A percentile compares a stretch with the other conserved stretches of the same genome.
Conservation (phyloP, 2,797 vertebrate genomes). For the Gambusia yucatana region DNA sequence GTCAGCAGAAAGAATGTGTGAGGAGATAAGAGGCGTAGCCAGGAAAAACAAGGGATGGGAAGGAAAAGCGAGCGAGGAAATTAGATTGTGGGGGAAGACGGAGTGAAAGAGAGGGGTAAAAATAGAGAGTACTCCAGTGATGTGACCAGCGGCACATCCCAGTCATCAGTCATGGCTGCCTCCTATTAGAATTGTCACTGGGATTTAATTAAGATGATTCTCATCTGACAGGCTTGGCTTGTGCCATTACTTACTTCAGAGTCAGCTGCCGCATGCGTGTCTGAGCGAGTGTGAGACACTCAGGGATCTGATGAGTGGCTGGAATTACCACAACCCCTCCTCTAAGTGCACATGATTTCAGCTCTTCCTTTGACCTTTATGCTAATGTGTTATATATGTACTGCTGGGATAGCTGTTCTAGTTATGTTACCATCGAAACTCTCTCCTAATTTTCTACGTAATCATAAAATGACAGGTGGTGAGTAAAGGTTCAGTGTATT, state of each 20-base stretch:
- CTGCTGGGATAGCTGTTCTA: background rate
- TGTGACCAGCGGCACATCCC: constrained; percentile 72
- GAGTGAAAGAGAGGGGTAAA: constrained; percentile 59
- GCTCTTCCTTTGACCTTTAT: constrained; percentile 8
- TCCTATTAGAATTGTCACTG: constrained; percentile 80
- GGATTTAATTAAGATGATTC: constrained; percentile 85
- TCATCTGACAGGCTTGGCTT: constrained; percentile 78
- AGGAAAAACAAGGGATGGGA: constrained; percentile 17
- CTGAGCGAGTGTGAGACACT: constrained; percentile 8
- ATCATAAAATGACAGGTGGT: background rate
- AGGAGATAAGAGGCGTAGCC: constrained; percentile 22
- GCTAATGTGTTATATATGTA: background rate
- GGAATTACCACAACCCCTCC: constrained; percentile 27
- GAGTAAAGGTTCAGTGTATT: background rate
- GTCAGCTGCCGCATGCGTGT: constrained; percentile 38
- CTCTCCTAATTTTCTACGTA: constrained; percentile 4
- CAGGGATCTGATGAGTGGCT: constrained; percentile 2
- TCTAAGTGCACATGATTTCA: constrained; percentile 11
- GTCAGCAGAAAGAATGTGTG: constrained; percentile 5
- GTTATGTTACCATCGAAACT: constrained; percentile 12
- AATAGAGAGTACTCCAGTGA: constrained; percentile 71
- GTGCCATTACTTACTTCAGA: constrained; percentile 75
- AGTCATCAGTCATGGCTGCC: constrained; percentile 79
- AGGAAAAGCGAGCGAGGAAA: constrained; percentile 31
- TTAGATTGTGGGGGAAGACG: constrained; percentile 43